phyloP scores from a whole-genome alignment of 2,888 invertebrate species.

The Diachrysia chrysitis region DNA sequence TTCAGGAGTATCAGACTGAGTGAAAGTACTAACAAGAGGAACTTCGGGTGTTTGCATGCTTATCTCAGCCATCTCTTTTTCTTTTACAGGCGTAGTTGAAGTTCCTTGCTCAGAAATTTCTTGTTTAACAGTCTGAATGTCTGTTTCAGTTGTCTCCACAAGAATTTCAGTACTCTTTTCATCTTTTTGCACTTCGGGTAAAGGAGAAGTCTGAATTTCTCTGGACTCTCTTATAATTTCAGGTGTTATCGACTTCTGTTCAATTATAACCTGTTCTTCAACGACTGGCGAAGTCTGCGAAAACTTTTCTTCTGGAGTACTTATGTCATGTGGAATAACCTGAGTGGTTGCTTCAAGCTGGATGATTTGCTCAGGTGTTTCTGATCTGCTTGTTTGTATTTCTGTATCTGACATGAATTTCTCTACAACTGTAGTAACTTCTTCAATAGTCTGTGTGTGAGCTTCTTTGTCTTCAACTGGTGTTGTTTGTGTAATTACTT shows the following conservation, averaged over 20 bases:
- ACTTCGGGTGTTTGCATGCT: constrained; percentile 82
- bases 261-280: constrained; percentile 62
- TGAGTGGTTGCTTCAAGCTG: constrained; percentile 89
- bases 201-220: constrained; percentile 89
- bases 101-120: constrained; percentile 80
- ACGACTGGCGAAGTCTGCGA: constrained; percentile 84
- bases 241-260: constrained; percentile 66
- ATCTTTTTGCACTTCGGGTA: constrained; percentile 70
- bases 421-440: constrained; percentile 74
- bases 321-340: constrained; percentile 82
- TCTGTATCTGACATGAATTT: constrained; percentile 79
- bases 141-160: constrained; percentile 79
- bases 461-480: constrained; percentile 83
- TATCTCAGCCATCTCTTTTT: constrained; percentile 73
- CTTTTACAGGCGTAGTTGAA: constrained; percentile 76
- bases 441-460: constrained; percentile 81
- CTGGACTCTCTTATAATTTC: constrained; percentile 84
- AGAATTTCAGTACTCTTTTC: constrained; percentile 81
- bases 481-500: constrained; percentile 90
- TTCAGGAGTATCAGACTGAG: constrained; percentile 83
- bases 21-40: constrained; percentile 74
- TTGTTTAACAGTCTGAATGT: constrained; percentile 77
- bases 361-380: constrained; percentile 74
- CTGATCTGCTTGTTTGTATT: constrained; percentile 81
- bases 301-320: constrained; percentile 81